Percentiles rank a stretch among this genome's conserved stretches.
These are phyloP conservation scores for Glomeris maerens DNA, from an alignment of 1,140 invertebrate species.

Conservation along the genomic window DNA sequence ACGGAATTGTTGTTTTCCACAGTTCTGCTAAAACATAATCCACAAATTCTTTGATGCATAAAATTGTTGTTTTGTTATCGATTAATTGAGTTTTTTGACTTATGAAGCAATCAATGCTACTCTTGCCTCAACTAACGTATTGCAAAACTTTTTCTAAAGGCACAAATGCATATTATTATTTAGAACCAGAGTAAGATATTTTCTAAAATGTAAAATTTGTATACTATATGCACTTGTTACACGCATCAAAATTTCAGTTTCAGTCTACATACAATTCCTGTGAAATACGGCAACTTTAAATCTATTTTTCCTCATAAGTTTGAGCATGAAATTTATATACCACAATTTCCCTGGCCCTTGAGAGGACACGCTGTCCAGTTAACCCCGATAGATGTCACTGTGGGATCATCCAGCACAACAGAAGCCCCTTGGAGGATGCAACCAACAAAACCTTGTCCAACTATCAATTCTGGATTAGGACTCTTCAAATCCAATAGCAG, in stretches of 20 bases:
- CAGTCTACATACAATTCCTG: slow-evolving; percentile 22
- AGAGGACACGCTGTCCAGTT: slow-evolving; percentile 57
- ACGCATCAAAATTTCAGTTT: too few relatives aligned
- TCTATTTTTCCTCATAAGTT: neutral
- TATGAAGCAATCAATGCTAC: too few relatives aligned
- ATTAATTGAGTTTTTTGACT: too few relatives aligned
- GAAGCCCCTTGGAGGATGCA: slow-evolving; percentile 70
- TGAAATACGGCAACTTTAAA: neutral
- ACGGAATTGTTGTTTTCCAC: neutral
- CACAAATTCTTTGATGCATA: too few relatives aligned
- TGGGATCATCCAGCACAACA: slow-evolving; percentile 50
- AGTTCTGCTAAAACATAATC: slow-evolving; percentile 28
- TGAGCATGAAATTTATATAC: slow-evolving; percentile 39
- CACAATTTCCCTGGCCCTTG: slow-evolving; percentile 36
- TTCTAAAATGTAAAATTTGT: too few relatives aligned
- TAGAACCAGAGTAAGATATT: too few relatives aligned
- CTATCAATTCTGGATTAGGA: slow-evolving; percentile 45
- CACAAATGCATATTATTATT: too few relatives aligned
- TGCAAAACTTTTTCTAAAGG: too few relatives aligned
- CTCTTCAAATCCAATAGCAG: slow-evolving; percentile 42
- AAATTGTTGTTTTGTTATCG: too few relatives aligned
- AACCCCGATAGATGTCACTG: slow-evolving; percentile 46
- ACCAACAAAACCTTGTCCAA: slow-evolving; percentile 59
- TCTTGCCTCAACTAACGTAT: too few relatives aligned
- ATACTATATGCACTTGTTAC: too few relatives aligned